Conservation (phyloP, 2,797 vertebrate genomes). For the Propithecus deckenii region DNA sequence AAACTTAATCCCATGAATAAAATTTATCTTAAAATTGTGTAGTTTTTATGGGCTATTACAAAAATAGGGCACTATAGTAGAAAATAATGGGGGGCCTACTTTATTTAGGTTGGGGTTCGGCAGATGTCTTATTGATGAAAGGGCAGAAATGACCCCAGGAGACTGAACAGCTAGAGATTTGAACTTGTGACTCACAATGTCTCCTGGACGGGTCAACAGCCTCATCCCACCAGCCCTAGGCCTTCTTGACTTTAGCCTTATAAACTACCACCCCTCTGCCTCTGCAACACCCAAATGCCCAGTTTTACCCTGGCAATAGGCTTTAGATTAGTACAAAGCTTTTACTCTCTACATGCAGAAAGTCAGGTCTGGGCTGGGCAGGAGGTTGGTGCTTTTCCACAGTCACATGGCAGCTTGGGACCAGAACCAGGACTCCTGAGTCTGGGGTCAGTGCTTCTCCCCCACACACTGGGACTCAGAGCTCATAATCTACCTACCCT, state of each 20-base stretch:
- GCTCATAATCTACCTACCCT: neutral
- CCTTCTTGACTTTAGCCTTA: neutral
- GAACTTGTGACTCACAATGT: neutral
- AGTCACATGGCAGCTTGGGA: neutral
- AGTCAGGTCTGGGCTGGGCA: neutral
- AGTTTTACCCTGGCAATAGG: neutral
- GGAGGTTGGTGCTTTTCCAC: neutral
- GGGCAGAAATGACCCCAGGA: neutral
- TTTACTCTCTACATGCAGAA: neutral
- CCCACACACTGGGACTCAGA: neutral
- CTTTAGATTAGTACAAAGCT: neutral
- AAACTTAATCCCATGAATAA: neutral
- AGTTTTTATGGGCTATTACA: neutral
- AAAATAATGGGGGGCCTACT: neutral
- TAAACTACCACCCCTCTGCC: neutral
- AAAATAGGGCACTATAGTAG: neutral
- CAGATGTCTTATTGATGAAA: neutral
- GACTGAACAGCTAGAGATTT: neutral
- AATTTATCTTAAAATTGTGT: neutral
- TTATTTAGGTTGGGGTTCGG: neutral
- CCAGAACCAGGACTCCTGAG: neutral
- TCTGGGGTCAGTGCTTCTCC: neutral
- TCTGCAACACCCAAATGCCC: neutral
- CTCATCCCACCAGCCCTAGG: neutral
- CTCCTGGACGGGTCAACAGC: neutral